Evolutionary conservation across 2,888 invertebrate species (phyloP), one percentile per base, ranked within the genome.

Genomic region (Leucozona laternaria): DNA sequence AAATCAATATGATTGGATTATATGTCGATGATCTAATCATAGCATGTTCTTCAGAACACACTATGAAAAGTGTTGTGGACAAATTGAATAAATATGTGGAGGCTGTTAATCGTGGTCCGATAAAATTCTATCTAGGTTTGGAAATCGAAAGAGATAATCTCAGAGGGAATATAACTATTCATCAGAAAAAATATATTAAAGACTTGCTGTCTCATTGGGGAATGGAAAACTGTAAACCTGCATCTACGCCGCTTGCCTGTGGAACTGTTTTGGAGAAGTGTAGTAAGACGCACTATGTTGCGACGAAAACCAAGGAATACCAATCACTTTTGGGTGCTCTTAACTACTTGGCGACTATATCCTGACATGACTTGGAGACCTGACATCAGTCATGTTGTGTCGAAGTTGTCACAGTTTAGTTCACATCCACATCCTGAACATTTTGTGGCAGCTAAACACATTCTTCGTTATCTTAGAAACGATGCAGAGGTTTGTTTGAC

Each of bases 361-460:
- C 60, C 7, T n/a, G 43, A 31, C 43, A n/a, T 43, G 62, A 62
- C 13, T n/a, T n/a, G n/a, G n/a, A 28, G 43, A 31, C 43, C 25
- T 43, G 62, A 62, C 13, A 8, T 62, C 10, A n/a, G 5, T 62
- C 43, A 62, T 43, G 62, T 28, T 37, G 66, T 48, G 1, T 45
- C 45, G 2, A 45, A 43, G 43, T 6, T 43, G 7, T 45, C 17
- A 3, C 45, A 45, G 45, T 66, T 68, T 37, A 34, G 40, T 8
- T 68, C 20, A 3, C 88, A 89, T 75, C 88, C 88, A 15, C 88
- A 89, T 22, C 66, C 37, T 11, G 78, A 88, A 64, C 82, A 88
- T 55, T 83, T 88, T 40, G 10, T 43, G 40, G 88, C 84, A n/a
- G 87, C 88, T 1, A 88, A 88, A 57, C 87, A 80, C 57, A 58